Base-by-base conservation (phyloP, 2,888 invertebrate genomes). In the Apamea monoglypha region DNA sequence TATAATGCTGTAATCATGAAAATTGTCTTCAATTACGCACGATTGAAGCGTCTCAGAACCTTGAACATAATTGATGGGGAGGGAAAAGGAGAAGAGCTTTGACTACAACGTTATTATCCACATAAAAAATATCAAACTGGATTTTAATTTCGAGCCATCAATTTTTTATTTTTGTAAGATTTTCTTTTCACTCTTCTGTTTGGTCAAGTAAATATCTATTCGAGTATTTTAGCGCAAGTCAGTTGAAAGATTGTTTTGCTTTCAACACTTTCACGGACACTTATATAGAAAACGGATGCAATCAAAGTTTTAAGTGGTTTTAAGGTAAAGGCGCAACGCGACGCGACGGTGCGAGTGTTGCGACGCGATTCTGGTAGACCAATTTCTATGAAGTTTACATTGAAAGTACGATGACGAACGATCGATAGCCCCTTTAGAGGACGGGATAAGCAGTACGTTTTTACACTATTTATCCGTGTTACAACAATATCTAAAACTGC, bases 1-100 rank as follows among this genome's bases (percentile, higher is more conserved):
- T 68, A 14, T 66, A 73, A 83, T 73, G 69, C 16, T 73, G 59
- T 84, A 80, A 84, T 84, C 70, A 81, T 47, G 81, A 81, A 81
- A 85, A 84, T 85, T 81, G 80, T 76, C 75, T 69, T 40, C 74
- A 83, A 79, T 75, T 75, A 75, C 72, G 10, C 10, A 16, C 47
- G 10, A 80, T 76, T 84, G 72, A 69, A 73, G 16, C 32, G 59
- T 40, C 66, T 70, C n/a, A 1, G 21, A 63, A 47, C 83, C 83
- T 79, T 83, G 74, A 71, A 74, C 59, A 29, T 67, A 82, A 78
- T 83, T 79, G 32, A 63, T n/a, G 74, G 5, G 40, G 18, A 71
- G 32, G 47, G 21, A 71, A 81, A 66, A 21, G 25, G 21, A 32
- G n/a, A 50, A 25, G 1, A 5, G 12, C 18, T 10, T 44, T n/a